phyloP scores from a whole-genome alignment of 2,113 vertebrate genomes.

The Atrichornis clamosus region DNA sequence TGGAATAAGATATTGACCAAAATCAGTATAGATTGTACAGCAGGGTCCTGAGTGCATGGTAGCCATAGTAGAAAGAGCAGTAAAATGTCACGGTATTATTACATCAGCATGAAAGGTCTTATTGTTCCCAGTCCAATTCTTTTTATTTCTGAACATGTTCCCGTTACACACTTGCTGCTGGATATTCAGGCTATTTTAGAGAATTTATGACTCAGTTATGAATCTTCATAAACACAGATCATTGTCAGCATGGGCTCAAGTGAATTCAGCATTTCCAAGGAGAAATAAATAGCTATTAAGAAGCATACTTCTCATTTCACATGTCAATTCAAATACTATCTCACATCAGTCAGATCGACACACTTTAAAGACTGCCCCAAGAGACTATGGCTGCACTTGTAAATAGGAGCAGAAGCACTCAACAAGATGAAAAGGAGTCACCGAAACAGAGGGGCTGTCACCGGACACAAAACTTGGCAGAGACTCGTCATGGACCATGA shows the following conservation, averaged over 20 bases:
- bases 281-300: slow-evolving; percentile 22
- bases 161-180: neutral
- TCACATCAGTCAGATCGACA: neutral
- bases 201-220: neutral
- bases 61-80: neutral
- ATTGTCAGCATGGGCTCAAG: neutral
- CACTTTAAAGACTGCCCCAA: neutral
- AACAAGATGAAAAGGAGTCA: neutral
- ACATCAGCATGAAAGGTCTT: neutral
- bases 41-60: neutral
- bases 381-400: neutral
- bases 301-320: neutral
- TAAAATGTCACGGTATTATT: neutral
- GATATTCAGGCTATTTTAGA: neutral
- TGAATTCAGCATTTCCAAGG: neutral
- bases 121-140: neutral
- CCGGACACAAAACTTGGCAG: neutral
- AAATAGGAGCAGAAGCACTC: neutral
- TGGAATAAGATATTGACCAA: neutral
- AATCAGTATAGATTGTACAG: neutral
- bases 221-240: slow-evolving; percentile 1
- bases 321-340: neutral
- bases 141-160: neutral
- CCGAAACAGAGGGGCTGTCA: neutral
- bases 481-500: neutral